Percentiles rank a stretch among this genome's conserved stretches.
phyloP scores from a whole-genome alignment of 2,888 invertebrate genomes.

The Herminia tarsipennalis region DNA sequence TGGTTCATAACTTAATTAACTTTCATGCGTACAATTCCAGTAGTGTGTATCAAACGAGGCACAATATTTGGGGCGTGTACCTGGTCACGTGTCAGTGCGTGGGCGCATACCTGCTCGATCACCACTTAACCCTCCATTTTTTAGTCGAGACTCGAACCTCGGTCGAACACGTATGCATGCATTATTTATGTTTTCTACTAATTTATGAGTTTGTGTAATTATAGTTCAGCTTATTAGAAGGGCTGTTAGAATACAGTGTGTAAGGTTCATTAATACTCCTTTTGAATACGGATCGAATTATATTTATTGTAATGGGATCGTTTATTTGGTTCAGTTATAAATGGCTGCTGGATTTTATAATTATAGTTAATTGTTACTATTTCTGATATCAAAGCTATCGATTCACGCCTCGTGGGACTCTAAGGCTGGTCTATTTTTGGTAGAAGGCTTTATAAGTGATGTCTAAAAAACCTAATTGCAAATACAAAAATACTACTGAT shows the following conservation, averaged over 20 bases:
- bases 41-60: constrained; percentile 19
- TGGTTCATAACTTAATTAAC: too few species aligned
- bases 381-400: too few species aligned
- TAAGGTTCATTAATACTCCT: constrained; percentile 3
- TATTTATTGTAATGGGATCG: constrained; percentile 4
- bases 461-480: too few species aligned
- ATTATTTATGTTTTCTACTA: constrained; percentile 30
- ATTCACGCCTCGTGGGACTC: too few species aligned
- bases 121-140: constrained; percentile 12
- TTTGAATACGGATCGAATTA: constrained; percentile 8
- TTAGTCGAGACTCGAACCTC: constrained; percentile 13
- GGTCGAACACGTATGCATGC: constrained; percentile 11
- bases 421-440: too few species aligned
- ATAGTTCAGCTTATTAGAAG: constrained; percentile 21
- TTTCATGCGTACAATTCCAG: too few species aligned
- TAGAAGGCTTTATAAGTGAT: too few species aligned
- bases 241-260: not conserved
- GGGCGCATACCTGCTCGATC: constrained; percentile 19
- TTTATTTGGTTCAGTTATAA: not conserved
- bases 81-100: constrained; percentile 14
- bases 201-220: constrained; percentile 27
- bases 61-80: constrained; percentile 15
- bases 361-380: too few species aligned
- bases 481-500: too few species aligned
- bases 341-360: not conserved